Conservation (phyloP, 2,888 invertebrate genomes). For the Heliconius hortense region DNA sequence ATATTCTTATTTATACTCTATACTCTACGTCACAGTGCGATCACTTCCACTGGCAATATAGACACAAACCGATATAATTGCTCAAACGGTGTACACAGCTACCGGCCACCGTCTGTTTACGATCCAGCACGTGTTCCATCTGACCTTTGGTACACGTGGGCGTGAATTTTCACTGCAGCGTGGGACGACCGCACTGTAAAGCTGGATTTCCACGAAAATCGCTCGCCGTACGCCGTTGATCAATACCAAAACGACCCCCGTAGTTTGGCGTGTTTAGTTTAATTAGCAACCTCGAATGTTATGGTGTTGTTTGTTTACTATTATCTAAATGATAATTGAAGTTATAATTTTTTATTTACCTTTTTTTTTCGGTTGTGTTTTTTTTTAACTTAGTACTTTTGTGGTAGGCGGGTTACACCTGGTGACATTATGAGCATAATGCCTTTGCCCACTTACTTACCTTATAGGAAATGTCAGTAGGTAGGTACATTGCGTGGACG, state of each 20-base stretch:
- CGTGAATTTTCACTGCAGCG: conserved; percentile 56
- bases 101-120: conserved; percentile 31
- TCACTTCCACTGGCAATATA: conserved; percentile 18
- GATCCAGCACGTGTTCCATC: conserved; percentile 44
- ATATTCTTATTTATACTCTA: background rate
- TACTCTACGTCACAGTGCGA: background rate
- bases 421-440: conserved; percentile 1
- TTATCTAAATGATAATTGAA: too few relatives aligned
- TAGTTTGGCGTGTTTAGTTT: background rate
- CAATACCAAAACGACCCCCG: background rate
- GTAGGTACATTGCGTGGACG: background rate
- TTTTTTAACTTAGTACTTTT: background rate
- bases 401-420: background rate
- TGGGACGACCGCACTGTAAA: conserved; percentile 46
- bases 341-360: too few relatives aligned
- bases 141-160: conserved; percentile 59
- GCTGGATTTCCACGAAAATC: conserved; percentile 18
- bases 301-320: background rate
- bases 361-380: too few relatives aligned
- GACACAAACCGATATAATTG: conserved; percentile 26
- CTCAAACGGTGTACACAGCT: conserved; percentile 32
- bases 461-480: conserved; percentile 1
- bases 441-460: background rate
- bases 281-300: background rate
- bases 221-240: conserved; percentile 1